A percentile compares a stretch with the other conserved stretches of the same genome.
phyloP scores from a whole-genome alignment of 2,888 invertebrate genomes.

The Drosophila kuntzei region DNA sequence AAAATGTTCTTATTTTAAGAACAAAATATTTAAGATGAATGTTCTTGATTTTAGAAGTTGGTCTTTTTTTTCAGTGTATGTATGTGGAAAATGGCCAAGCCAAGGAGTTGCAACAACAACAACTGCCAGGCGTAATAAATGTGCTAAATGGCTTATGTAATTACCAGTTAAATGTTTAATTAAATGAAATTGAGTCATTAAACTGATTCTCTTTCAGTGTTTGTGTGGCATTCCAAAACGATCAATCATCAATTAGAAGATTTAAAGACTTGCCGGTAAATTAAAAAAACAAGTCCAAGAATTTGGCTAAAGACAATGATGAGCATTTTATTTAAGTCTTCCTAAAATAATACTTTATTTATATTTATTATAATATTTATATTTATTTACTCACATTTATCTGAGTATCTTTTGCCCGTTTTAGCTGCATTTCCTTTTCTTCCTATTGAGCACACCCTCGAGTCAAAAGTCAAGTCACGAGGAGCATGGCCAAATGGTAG shows the following conservation, averaged over 20 bases:
- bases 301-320: background rate
- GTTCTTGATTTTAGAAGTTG: too few relatives aligned
- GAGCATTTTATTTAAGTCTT: background rate
- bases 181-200: constrained; percentile 76
- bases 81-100: constrained; percentile 43
- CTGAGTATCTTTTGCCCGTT: background rate
- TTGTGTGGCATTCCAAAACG: constrained; percentile 39
- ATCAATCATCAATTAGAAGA: constrained; percentile 14
- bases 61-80: too few relatives aligned
- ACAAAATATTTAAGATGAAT: too few relatives aligned
- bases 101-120: constrained; percentile 12
- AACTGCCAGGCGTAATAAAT: constrained; percentile 53
- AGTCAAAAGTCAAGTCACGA: constrained; percentile 45
- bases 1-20: too few relatives aligned
- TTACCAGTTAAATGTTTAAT: constrained; percentile 70
- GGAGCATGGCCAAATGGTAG: constrained; percentile 41
- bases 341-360: background rate
- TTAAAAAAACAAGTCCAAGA: constrained; percentile 20
- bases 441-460: background rate
- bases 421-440: constrained; percentile 11
- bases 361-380: background rate
- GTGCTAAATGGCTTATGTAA: constrained; percentile 72
- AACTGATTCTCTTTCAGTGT: constrained; percentile 22
- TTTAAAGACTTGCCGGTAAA: constrained; percentile 15
- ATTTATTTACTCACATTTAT: background rate